phyloP scores from a whole-genome alignment of 1,140 invertebrate species.

The Marisa cornuarietis region DNA sequence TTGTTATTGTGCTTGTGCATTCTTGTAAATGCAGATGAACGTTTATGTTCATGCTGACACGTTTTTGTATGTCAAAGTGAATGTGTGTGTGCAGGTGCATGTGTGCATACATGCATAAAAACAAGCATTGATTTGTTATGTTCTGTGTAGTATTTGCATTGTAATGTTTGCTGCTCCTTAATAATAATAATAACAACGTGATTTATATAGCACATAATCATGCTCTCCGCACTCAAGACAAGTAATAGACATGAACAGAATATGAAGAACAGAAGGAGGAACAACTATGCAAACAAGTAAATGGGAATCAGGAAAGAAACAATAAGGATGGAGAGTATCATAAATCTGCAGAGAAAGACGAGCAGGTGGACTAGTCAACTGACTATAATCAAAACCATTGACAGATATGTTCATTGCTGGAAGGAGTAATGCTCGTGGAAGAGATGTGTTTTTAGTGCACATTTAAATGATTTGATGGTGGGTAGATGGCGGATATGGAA shows the following conservation, averaged over 20 bases:
- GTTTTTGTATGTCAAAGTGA: slow-evolving; percentile 6
- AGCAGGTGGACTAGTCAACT: too few relatives aligned
- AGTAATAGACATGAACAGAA: background rate
- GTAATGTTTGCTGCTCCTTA: background rate
- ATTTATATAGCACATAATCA: background rate
- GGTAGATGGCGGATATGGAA: too few relatives aligned
- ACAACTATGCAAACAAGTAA: background rate
- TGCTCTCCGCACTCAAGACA: background rate
- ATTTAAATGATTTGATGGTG: too few relatives aligned
- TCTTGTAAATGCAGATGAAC: background rate
- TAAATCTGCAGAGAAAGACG: too few relatives aligned
- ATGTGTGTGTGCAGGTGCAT: slow-evolving; percentile 9
- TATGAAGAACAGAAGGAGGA: background rate
- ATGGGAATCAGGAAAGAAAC: background rate
- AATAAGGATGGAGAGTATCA: background rate
- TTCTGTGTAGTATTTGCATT: background rate
- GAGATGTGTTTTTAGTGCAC: too few relatives aligned
- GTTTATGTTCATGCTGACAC: background rate
- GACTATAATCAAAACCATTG: too few relatives aligned
- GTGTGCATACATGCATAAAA: background rate
- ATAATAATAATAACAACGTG: background rate
- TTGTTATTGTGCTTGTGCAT: background rate
- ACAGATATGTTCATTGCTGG: too few relatives aligned
- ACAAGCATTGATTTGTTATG: background rate
- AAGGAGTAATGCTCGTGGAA: too few relatives aligned